Evolutionary conservation across 2,113 vertebrate species (phyloP), one percentile per base, ranked within the genome.

Genomic region (Turnix velox): DNA sequence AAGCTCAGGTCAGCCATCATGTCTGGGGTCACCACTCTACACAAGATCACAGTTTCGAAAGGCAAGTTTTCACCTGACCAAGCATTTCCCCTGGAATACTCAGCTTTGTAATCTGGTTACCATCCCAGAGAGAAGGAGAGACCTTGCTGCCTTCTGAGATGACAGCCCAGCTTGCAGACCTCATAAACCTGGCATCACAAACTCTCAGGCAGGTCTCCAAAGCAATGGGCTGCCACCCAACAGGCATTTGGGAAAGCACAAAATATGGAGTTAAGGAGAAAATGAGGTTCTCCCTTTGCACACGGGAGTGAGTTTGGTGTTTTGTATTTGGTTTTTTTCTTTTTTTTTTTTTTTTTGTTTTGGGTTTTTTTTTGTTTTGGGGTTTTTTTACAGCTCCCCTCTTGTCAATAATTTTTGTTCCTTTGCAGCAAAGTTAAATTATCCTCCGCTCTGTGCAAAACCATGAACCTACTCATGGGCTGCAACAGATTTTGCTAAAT

Each of bases 151-250:
- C 80, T 46, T 13, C 42, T 35, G 48, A 65, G 37, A 85, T 85
- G 40, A 39, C 52, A 78, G 31, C 33, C 49, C 43, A 17, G 19
- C 8, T 40, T 33, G 24, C 14, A 42, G 39, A 8, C 9, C 31
- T 37, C 33, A 8, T 17, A 55, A n/a, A 7, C 25, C 48, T 61
- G 37, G 17, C 22, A 24, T 27, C 2, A 0, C 25, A 16, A 8
- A 12, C 59, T 19, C 39, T 10, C 17, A 22, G 22, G 22, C 40
- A 46, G 27, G 12, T n/a, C 35, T 48, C 39, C n/a, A 51, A 54
- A 69, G n/a, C 18, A 18, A 24, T 2, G 18, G 14, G 7, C 45
- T 82, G 30, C 12, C 15, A 37, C n/a, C 14, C 23, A 45, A 48
- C 27, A 65, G 14, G 16, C 6, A 2, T 40, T 31, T 48, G 27